Evolutionary conservation across 2,797 vertebrate species (phyloP), one percentile per base, ranked within the genome.

Genomic region (Acropternis orthonyx): DNA sequence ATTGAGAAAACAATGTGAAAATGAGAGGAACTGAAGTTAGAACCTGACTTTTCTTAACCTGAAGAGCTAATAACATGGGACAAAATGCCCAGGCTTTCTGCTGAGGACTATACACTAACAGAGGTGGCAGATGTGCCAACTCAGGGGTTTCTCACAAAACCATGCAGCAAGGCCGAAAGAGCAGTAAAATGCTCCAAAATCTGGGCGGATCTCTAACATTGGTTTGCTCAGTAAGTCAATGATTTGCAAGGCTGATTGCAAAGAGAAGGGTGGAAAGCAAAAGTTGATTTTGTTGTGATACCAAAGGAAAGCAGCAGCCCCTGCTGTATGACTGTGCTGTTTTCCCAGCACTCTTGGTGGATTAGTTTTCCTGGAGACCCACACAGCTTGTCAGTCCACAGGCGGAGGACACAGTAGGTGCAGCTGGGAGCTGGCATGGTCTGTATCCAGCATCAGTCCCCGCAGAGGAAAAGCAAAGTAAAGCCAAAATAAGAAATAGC

Each of bases 101-200:
- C 18, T 1, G 1, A 34, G 59, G n/a, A 39, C 5, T 8, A 2
- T 7, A 39, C 1, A 4, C 3, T 32, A 6, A 14, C 20, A 14
- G n/a, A 14, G 11, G 68, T 30, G 27, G 54, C 10, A 39, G 83
- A 37, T 43, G 14, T 46, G 24, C 36, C 74, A 83, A 49, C 13
- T 41, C 59, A 68, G 61, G 12, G 12, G 8, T 37, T 81, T 52
- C 32, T 37, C 49, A 36, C 13, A 52, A 32, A 46, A 67, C 26
- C 22, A 6, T 10, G 12, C 9, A 26, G 59, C 10, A 52, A 37
- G 34, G 52, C 4, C 26, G 18, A 39, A 13, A 3, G 2, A 8
- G 8, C 27, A 76, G 41, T 7, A 49, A 77, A 73, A 73, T 1
- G 2, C 43, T 19, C 41, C 23, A 43, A 88, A 67, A 65, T 10